A percentile compares a stretch with the other conserved stretches of the same genome.
Evolutionary conservation across 2,888 invertebrate genomes (phyloP).

Genomic region (Spatulosminthurus flaviceps): DNA sequence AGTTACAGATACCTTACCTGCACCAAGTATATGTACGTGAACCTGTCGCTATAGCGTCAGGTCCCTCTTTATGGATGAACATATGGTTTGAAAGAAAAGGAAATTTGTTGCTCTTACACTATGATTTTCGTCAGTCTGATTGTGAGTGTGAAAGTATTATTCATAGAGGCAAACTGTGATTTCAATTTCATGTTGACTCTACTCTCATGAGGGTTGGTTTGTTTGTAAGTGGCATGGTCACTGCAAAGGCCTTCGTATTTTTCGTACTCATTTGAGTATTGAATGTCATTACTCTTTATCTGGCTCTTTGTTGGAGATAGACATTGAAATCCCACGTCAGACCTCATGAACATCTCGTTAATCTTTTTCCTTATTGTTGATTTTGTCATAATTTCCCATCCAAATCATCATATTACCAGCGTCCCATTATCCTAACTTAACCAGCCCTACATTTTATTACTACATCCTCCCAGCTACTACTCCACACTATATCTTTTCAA

Average conservation of each 20-base stretch:
- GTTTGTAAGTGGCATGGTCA: conserved; percentile 4
- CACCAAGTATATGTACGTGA: no score
- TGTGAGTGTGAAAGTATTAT: neutral
- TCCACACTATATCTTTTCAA: no score
- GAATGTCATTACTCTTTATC: conserved; percentile 24
- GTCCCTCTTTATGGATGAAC: no score
- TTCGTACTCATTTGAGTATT: conserved; percentile 18
- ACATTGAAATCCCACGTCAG: conserved; percentile 32
- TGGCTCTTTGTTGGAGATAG: conserved; percentile 6
- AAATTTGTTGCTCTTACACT: neutral
- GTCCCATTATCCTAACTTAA: neutral
- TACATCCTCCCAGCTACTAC: neutral
- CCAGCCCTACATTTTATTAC: neutral
- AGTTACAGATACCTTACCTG: no score
- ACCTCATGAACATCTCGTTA: conserved; percentile 35
- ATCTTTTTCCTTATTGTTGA: conserved; percentile 28
- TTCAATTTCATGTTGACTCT: conserved; percentile 1
- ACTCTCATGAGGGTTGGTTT: no score
- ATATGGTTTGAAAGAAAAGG: neutral
- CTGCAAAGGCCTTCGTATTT: conserved; percentile 3
- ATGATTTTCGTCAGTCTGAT: neutral
- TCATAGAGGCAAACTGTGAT: neutral
- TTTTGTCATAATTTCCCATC: conserved; percentile 14
- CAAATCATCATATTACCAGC: conserved; percentile 6
- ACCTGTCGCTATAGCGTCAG: no score